Evolutionary conservation across 1,140 invertebrate species (phyloP).

Genomic region (Cydia pomonella): DNA sequence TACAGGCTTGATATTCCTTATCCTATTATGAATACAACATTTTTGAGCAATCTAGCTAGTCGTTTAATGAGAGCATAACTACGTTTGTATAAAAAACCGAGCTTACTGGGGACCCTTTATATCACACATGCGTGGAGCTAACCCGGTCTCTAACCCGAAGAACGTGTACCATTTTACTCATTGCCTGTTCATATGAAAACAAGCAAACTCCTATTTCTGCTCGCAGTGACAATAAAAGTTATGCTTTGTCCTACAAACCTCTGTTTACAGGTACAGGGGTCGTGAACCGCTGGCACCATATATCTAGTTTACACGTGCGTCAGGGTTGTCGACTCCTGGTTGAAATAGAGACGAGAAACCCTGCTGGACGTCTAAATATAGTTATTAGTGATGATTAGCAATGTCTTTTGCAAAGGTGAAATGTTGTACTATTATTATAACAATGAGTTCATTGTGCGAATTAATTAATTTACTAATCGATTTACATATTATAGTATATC

Average conservation of each 20-base stretch:
- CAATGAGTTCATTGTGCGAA: background rate
- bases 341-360: background rate
- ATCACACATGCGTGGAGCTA: no score
- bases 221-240: slow-evolving; percentile 20
- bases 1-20: no score
- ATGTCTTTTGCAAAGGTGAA: background rate
- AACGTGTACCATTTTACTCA: background rate
- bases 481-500: no score
- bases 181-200: background rate
- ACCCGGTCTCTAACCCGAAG: background rate
- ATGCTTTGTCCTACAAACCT: slow-evolving; percentile 21
- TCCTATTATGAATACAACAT: no score
- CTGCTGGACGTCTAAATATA: background rate
- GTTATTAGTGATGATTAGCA: background rate
- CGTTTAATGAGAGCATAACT: no score
- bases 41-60: no score
- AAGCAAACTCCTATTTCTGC: background rate
- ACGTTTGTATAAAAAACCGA: no score
- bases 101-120: no score
- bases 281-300: slow-evolving; percentile 10
- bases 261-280: slow-evolving; percentile 27
- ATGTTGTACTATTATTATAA: background rate
- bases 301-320: background rate
- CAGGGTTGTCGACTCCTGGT: slow-evolving; percentile 14
- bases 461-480: background rate